Evolutionary conservation across 2,888 invertebrate genomes (phyloP).

Genomic region (Griposia aprilina): DNA sequence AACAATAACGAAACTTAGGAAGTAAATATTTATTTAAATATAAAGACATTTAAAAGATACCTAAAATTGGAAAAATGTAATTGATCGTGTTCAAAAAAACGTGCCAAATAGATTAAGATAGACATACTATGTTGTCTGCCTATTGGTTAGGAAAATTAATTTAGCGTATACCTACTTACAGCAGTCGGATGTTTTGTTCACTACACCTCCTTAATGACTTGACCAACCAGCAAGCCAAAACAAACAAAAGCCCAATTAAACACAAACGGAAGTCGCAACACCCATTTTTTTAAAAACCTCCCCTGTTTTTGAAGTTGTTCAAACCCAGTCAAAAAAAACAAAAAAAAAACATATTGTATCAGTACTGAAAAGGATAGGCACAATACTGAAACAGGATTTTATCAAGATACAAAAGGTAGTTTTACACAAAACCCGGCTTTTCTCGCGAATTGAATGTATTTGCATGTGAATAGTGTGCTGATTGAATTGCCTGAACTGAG

Average conservation of each 20-base stretch:
- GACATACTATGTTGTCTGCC: neutral
- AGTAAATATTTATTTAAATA: neutral
- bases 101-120: neutral
- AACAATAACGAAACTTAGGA: neutral
- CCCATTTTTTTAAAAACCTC: neutral
- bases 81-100: neutral
- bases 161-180: neutral
- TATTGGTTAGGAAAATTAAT: neutral
- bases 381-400: slow-evolving; percentile 42
- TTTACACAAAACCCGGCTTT: slow-evolving; percentile 25
- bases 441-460: slow-evolving; percentile 59
- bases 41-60: neutral
- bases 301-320: neutral
- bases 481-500: slow-evolving; percentile 56
- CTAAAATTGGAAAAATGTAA: neutral
- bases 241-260: neutral
- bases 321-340: neutral
- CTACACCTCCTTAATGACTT: neutral
- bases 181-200: neutral
- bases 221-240: too few relatives aligned
- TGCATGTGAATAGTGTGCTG: slow-evolving; percentile 65
- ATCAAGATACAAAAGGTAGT: slow-evolving; percentile 42
- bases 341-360: slow-evolving; percentile 5
- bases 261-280: neutral
- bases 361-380: neutral